Conservation (phyloP, 2,888 invertebrate genomes). For the Polylopha cassiicola region DNA sequence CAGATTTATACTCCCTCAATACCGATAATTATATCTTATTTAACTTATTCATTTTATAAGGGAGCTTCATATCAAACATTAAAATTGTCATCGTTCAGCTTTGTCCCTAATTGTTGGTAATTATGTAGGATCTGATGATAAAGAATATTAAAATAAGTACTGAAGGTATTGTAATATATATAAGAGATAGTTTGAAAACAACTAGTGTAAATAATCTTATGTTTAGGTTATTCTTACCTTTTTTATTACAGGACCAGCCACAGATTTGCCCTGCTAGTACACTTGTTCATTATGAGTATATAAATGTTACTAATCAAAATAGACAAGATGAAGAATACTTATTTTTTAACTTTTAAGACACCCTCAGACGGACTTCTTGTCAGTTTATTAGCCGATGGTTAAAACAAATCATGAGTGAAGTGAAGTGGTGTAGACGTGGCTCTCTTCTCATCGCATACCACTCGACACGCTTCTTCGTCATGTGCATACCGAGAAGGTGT, state of each 20-base stretch:
- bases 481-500: not conserved
- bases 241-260: not conserved
- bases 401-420: conserved; percentile 6
- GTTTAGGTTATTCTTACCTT: conserved; percentile 4
- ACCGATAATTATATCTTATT: not conserved
- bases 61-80: not conserved
- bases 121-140: not conserved
- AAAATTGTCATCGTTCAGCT: not conserved
- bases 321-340: too few species aligned
- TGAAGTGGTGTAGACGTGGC: too few species aligned
- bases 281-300: not conserved
- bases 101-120: not conserved
- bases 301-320: conserved; percentile 3
- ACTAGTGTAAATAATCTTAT: conserved; percentile 1
- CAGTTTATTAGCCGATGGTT: conserved; percentile 15
- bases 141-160: conserved; percentile 6
- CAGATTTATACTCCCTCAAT: not conserved
- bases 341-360: too few species aligned
- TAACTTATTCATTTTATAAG: not conserved
- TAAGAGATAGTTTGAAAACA: conserved; percentile 8
- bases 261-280: not conserved
- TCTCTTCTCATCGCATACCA: too few species aligned
- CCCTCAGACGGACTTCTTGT: conserved; percentile 3
- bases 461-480: too few species aligned
- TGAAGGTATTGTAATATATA: conserved; percentile 10